Conservation (phyloP, 2,888 invertebrate genomes). For the Cephonodes hylas region DNA sequence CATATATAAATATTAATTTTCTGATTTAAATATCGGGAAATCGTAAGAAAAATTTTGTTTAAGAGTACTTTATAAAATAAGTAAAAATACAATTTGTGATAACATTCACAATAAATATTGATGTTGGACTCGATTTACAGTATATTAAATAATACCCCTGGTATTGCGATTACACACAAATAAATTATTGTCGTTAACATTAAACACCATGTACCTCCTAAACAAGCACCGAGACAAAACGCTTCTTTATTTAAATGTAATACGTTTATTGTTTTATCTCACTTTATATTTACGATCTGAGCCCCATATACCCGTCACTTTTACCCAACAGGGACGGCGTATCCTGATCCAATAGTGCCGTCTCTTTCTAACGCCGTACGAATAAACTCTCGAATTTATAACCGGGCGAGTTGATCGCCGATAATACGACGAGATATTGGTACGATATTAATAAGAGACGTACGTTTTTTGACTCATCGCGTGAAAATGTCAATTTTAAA, state of each 20-base stretch:
- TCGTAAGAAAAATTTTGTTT: no score
- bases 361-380: slow-evolving; percentile 30
- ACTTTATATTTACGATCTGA: slow-evolving; percentile 72
- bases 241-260: slow-evolving; percentile 78
- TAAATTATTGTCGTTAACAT: background rate
- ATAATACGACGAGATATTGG: slow-evolving; percentile 69
- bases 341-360: slow-evolving; percentile 12
- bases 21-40: no score
- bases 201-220: slow-evolving; percentile 56
- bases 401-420: slow-evolving; percentile 59
- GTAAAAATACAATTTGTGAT: no score
- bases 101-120: no score
- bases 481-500: slow-evolving; percentile 75
- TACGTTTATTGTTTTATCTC: slow-evolving; percentile 81
- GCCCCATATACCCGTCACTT: slow-evolving; percentile 50
- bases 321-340: slow-evolving; percentile 29
- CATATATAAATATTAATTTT: no score
- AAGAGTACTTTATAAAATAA: no score
- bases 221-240: slow-evolving; percentile 70
- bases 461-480: slow-evolving; percentile 57
- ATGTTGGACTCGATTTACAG: background rate
- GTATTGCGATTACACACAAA: slow-evolving; percentile 12
- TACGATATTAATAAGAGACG: slow-evolving; percentile 62
- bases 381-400: slow-evolving; percentile 77
- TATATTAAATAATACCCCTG: background rate